These are phyloP conservation scores for Congeria kusceri DNA, from an alignment of 2,888 invertebrate genomes.

Conservation along the genomic window DNA sequence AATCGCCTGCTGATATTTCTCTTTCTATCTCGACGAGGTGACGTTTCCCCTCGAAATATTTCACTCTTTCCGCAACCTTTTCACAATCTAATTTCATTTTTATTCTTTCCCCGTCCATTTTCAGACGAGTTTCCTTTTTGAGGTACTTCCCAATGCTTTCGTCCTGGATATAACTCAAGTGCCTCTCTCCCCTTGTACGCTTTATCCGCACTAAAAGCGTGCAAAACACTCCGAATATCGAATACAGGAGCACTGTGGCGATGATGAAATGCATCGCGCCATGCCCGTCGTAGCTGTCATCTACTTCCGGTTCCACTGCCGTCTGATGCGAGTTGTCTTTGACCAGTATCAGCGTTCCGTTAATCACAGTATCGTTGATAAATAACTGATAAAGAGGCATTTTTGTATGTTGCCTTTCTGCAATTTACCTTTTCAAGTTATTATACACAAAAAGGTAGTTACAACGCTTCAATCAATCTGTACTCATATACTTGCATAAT, in stretches of 20 bases:
- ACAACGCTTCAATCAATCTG: too few relatives aligned
- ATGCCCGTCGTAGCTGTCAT: constrained; percentile 29
- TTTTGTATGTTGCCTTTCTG: too few relatives aligned
- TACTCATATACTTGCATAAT: too few relatives aligned
- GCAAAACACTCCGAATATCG: constrained; percentile 53
- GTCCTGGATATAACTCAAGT: constrained; percentile 40
- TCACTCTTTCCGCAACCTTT: constrained; percentile 21
- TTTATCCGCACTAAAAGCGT: constrained; percentile 46
- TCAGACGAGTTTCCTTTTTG: constrained; percentile 43
- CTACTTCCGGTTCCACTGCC: neutral
- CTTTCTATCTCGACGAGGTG: constrained; percentile 36
- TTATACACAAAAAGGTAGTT: too few relatives aligned
- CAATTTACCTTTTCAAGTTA: too few relatives aligned
- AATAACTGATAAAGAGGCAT: too few relatives aligned
- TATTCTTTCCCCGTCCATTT: constrained; percentile 39
- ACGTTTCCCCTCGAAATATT: constrained; percentile 33
- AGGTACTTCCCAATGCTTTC: constrained; percentile 48
- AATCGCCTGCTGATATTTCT: constrained; percentile 31
- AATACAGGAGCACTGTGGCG: constrained; percentile 56
- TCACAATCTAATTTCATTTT: constrained; percentile 42
- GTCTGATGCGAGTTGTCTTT: neutral
- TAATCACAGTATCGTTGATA: too few relatives aligned
- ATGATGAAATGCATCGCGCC: constrained; percentile 60
- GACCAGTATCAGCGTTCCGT: too few relatives aligned
- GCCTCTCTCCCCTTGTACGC: constrained; percentile 37